Percentiles rank a stretch among this genome's conserved stretches.
Evolutionary conservation across 2,888 invertebrate genomes (phyloP).

Genomic region (Ectemnius cavifrons): DNA sequence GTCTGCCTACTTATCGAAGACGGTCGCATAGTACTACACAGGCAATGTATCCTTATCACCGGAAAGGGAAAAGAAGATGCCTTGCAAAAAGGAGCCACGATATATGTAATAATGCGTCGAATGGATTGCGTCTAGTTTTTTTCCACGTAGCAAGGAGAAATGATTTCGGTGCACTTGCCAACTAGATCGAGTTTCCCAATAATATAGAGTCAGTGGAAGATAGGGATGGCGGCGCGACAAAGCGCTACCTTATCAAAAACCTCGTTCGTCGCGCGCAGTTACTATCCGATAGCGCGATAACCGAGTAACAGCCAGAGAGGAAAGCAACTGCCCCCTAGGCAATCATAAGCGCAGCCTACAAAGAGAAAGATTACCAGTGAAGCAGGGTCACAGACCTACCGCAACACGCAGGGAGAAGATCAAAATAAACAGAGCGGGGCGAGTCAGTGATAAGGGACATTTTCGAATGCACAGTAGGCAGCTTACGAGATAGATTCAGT

Average conservation of each 20-base stretch:
- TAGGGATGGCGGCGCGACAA: background rate
- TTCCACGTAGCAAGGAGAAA: no score
- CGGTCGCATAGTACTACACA: background rate
- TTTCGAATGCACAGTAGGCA: background rate
- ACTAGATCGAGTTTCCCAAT: background rate
- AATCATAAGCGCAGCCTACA: background rate
- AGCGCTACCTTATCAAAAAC: conserved; percentile 2
- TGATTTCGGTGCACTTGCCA: background rate
- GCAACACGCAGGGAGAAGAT: background rate
- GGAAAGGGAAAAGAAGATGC: background rate
- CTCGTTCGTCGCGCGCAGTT: background rate
- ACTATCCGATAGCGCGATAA: background rate
- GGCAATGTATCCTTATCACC: background rate
- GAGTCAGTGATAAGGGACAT: background rate
- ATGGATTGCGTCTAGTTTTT: background rate
- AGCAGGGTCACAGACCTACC: conserved; percentile 4
- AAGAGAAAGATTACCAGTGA: background rate
- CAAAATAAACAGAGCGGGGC: background rate
- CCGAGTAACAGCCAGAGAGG: background rate
- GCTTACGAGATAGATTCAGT: background rate
- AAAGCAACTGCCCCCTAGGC: background rate
- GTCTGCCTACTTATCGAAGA: background rate
- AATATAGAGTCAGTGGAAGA: background rate
- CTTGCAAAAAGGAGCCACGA: background rate
- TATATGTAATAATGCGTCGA: background rate